A percentile compares a stretch with the other conserved stretches of the same genome.
Evolutionary conservation across 2,113 vertebrate species (phyloP).

Genomic region (Caretta caretta): DNA sequence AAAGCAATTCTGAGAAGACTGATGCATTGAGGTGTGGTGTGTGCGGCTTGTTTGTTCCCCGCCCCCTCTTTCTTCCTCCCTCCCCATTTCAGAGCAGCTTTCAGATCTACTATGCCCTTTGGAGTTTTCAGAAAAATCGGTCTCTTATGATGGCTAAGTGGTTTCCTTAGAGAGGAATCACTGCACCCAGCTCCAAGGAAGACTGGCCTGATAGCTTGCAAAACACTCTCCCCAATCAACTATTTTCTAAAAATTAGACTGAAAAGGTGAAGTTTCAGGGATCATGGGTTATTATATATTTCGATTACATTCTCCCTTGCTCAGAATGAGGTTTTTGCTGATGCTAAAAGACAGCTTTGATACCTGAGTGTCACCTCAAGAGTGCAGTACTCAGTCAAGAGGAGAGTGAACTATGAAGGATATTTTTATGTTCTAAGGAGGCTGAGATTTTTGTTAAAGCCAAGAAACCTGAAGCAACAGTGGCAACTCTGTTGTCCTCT

Average conservation of each 20-base stretch:
- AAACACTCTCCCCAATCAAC: accelerated
- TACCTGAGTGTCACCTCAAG: background rate
- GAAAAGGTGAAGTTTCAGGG: background rate
- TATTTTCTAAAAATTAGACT: background rate
- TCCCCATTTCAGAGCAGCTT: background rate
- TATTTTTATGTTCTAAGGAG: conserved; percentile 15
- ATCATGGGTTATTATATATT: background rate
- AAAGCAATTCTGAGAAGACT: background rate
- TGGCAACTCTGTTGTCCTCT: conserved; percentile 53
- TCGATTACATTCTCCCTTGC: background rate
- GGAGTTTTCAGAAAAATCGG: background rate
- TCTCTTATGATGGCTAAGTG: accelerated
- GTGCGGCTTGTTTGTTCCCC: background rate
- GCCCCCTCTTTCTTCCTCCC: too few relatives aligned
- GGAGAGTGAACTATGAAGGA: conserved; percentile 31
- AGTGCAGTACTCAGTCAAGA: background rate
- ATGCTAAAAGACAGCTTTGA: background rate
- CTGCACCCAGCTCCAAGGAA: background rate
- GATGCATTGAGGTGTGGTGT: background rate
- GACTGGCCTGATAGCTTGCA: background rate
- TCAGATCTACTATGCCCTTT: background rate
- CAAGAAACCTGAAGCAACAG: conserved; percentile 56
- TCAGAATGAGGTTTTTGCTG: background rate
- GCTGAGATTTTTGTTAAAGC: background rate
- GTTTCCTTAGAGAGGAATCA: background rate